phyloP scores from a whole-genome alignment of 2,797 vertebrate genomes.

The Epinephelus malabaricus region DNA sequence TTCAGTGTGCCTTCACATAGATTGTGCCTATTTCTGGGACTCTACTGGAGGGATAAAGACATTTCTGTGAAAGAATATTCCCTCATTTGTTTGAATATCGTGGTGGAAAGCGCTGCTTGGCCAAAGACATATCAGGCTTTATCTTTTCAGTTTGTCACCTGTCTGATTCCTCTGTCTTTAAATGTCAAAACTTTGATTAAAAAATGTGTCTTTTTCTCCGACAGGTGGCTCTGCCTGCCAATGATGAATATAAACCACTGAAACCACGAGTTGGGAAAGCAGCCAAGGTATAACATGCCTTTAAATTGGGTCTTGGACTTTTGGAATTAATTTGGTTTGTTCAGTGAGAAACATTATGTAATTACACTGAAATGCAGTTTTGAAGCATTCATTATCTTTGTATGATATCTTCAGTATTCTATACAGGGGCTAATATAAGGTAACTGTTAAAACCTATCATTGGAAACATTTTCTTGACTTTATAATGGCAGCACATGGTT shows the following conservation, averaged over 20 bases:
- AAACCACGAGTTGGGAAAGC: slow-evolving; percentile 95
- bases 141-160: not conserved
- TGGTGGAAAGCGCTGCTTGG: not conserved
- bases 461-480: not conserved
- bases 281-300: slow-evolving; percentile 88
- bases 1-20: not conserved
- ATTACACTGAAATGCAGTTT: not conserved
- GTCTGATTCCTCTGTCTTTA: not conserved
- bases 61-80: not conserved
- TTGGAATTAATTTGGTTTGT: not conserved
- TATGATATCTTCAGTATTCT: not conserved
- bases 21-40: not conserved
- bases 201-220: slow-evolving; percentile 6
- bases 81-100: not conserved
- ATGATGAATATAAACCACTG: slow-evolving; percentile 90
- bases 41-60: not conserved
- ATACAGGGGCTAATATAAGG: not conserved
- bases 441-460: not conserved
- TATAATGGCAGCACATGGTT: not conserved
- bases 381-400: rapidly evolving
- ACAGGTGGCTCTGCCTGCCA: slow-evolving; percentile 93
- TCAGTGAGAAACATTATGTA: not conserved
- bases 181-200: not conserved
- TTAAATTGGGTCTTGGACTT: not conserved
- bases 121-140: not conserved